phyloP scores from a whole-genome alignment of 2,888 invertebrate genomes.

The Hyles lineata region DNA sequence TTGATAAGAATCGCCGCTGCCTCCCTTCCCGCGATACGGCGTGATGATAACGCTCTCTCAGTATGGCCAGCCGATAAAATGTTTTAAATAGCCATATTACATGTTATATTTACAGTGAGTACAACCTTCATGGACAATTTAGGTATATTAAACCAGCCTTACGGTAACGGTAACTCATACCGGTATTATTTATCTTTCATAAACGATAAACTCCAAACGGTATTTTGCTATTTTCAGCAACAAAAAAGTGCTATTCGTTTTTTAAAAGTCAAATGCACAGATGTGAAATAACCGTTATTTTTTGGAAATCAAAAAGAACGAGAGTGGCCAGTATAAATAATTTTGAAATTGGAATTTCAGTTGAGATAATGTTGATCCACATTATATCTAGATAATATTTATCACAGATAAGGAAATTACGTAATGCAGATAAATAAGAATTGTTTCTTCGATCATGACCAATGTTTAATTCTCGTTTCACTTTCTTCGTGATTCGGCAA shows the following conservation, averaged over 20 bases:
- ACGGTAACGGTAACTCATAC: constrained; percentile 25
- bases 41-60: constrained; percentile 17
- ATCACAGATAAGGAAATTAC: constrained; percentile 20
- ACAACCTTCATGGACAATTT: constrained; percentile 17
- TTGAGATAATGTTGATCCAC: constrained; percentile 1
- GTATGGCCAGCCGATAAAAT: background rate
- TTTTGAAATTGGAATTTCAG: constrained; percentile 1
- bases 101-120: constrained; percentile 8
- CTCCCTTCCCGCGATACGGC: background rate
- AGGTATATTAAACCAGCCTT: constrained; percentile 22
- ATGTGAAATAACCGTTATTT: background rate
- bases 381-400: background rate
- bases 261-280: background rate
- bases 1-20: constrained; percentile 21
- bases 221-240: constrained; percentile 19
- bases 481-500: constrained; percentile 24
- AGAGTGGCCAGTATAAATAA: background rate
- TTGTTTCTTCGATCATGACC: constrained; percentile 2
- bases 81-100: constrained; percentile 26
- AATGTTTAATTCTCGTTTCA: constrained; percentile 10
- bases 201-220: constrained; percentile 26
- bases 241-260: background rate
- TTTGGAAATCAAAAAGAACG: background rate
- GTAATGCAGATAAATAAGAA: constrained; percentile 15
- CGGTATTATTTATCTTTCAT: constrained; percentile 29